phyloP scores from a whole-genome alignment of 2,888 invertebrate genomes.

The Cosmia trapezina region DNA sequence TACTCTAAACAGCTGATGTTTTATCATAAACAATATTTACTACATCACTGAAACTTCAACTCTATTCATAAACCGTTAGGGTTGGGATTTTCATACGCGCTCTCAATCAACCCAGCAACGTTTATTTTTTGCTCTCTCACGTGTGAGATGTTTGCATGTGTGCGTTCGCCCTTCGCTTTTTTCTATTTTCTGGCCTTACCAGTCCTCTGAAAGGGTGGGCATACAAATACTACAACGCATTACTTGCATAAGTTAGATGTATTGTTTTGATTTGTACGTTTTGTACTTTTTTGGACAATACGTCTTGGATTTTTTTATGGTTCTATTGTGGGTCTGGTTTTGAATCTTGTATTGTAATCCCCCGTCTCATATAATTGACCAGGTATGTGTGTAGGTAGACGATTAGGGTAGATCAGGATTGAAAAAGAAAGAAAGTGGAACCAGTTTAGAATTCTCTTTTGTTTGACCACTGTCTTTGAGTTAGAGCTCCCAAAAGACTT shows the following conservation, averaged over 20 bases:
- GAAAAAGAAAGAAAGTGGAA: slow-evolving; percentile 37
- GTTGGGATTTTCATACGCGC: slow-evolving; percentile 37
- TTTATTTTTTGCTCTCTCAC: slow-evolving; percentile 75
- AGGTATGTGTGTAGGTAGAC: slow-evolving; percentile 60
- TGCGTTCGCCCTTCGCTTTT: slow-evolving; percentile 69
- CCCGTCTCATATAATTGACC: slow-evolving; percentile 51
- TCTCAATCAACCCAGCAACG: slow-evolving; percentile 60
- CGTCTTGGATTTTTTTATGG: slow-evolving; percentile 62
- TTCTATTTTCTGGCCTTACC: slow-evolving; percentile 69
- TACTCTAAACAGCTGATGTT: slow-evolving; percentile 76
- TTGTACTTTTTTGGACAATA: slow-evolving; percentile 63
- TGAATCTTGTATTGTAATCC: slow-evolving; percentile 55
- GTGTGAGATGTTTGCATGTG: slow-evolving; percentile 65
- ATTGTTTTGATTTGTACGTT: slow-evolving; percentile 67
- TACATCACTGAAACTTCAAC: slow-evolving; percentile 41
- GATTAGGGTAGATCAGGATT: slow-evolving; percentile 37
- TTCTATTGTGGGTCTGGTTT: slow-evolving; percentile 57
- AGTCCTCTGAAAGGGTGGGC: slow-evolving; percentile 73
- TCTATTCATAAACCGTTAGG: slow-evolving; percentile 39
- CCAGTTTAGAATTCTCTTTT: slow-evolving; percentile 41
- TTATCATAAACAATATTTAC: slow-evolving; percentile 69
- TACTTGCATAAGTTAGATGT: slow-evolving; percentile 69
- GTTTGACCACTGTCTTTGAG: not conserved
- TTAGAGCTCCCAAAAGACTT: not conserved
- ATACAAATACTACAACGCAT: slow-evolving; percentile 72